Conservation (phyloP, 2,888 invertebrate genomes). For the Carcina quercana region DNA sequence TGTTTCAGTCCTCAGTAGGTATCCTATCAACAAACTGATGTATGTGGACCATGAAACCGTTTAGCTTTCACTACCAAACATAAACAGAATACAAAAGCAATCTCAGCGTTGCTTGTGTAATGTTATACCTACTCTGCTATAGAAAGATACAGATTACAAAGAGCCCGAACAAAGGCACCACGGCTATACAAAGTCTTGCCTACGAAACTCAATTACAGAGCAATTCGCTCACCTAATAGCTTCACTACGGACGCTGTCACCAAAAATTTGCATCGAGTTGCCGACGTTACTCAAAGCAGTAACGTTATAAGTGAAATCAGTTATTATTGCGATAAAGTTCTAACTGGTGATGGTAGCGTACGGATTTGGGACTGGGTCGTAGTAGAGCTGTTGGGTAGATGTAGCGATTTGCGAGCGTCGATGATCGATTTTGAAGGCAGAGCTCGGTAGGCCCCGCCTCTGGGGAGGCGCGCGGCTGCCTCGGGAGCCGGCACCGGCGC, state of each 20-base stretch:
- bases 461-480: conserved; percentile 64
- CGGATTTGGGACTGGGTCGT: conserved; percentile 34
- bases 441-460: conserved; percentile 61
- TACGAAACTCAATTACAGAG: conserved; percentile 68
- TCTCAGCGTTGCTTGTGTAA: conserved; percentile 14
- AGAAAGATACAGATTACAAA: conserved; percentile 47
- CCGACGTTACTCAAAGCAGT: conserved; percentile 29
- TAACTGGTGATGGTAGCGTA: conserved; percentile 10
- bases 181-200: conserved; percentile 59
- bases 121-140: conserved; percentile 29
- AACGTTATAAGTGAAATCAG: conserved; percentile 28
- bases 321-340: conserved; percentile 37
- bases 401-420: conserved; percentile 50
- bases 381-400: conserved; percentile 25
- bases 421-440: conserved; percentile 69
- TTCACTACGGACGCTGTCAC: conserved; percentile 53
- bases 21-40: too few species aligned
- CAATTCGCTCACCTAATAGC: conserved; percentile 65
- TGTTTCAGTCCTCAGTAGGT: too few species aligned
- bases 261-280: conserved; percentile 60
- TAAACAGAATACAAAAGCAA: conserved; percentile 30
- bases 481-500: conserved; percentile 67
- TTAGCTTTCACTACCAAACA: conserved; percentile 40
- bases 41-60: conserved; percentile 13
- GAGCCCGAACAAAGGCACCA: conserved; percentile 44